phyloP scores from a whole-genome alignment of 2,113 vertebrate species.

The Gymnogyps californianus region DNA sequence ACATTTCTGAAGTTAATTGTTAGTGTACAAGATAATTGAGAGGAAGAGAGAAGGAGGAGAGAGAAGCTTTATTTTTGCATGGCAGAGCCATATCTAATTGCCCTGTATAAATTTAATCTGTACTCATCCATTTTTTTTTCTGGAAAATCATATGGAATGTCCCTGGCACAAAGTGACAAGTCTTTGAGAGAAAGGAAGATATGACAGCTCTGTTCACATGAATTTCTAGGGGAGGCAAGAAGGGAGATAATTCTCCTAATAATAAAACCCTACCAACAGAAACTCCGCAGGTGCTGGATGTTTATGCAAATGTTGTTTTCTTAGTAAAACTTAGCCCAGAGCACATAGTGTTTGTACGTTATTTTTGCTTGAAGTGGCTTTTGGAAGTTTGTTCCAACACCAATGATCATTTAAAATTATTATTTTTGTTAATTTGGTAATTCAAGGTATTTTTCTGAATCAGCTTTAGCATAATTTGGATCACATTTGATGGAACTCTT shows the following conservation, averaged over 20 bases:
- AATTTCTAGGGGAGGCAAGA: neutral
- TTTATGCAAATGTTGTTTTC: constrained; percentile 44
- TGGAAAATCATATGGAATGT: neutral
- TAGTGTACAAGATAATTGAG: neutral
- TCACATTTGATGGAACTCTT: neutral
- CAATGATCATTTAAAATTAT: constrained; percentile 26
- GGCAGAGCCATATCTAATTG: neutral
- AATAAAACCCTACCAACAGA: neutral
- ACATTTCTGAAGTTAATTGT: neutral
- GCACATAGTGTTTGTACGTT: neutral
- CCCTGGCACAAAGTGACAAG: neutral
- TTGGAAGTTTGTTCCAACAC: constrained; percentile 15
- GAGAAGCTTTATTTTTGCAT: neutral
- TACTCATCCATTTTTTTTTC: neutral
- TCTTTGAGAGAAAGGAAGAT: neutral
- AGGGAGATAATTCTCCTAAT: neutral
- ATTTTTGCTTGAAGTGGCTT: constrained; percentile 60
- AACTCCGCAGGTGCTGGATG: neutral
- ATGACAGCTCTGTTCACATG: neutral
- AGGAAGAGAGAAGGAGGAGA: neutral
- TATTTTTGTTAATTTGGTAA: neutral
- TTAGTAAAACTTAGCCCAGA: constrained; percentile 42
- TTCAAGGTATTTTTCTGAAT: neutral
- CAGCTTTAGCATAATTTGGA: neutral
- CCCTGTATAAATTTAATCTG: neutral